phyloP scores from a whole-genome alignment of 2,113 vertebrate genomes.

The Melanerpes aurifrons region DNA sequence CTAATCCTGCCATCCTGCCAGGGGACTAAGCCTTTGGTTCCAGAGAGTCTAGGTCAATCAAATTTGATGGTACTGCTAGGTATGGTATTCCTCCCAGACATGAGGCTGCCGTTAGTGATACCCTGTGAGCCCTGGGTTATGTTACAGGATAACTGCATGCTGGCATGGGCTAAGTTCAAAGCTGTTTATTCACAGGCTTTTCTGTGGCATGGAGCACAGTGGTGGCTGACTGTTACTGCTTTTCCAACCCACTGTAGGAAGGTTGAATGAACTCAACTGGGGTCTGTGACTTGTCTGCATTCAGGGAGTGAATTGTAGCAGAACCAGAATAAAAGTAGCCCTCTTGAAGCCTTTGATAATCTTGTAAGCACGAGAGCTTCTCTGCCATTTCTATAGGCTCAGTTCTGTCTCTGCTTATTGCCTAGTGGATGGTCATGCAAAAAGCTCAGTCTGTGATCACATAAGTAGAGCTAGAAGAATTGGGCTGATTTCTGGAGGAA shows the following conservation, averaged over 20 bases:
- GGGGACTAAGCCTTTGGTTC: constrained; percentile 39
- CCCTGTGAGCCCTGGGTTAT: not conserved
- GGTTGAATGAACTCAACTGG: not conserved
- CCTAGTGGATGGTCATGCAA: not conserved
- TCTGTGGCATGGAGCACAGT: accelerated
- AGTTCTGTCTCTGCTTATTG: not conserved
- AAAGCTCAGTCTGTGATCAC: not conserved
- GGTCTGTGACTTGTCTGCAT: not conserved
- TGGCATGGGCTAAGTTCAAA: not conserved
- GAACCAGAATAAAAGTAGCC: not conserved
- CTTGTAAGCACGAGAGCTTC: not conserved
- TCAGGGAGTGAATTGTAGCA: not conserved
- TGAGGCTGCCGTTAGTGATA: accelerated
- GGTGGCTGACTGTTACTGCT: not conserved
- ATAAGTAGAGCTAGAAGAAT: not conserved
- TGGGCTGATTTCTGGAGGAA: not conserved
- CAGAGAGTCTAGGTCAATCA: constrained; percentile 46
- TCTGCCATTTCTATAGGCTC: accelerated
- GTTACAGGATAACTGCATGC: not conserved
- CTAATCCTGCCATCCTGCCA: constrained; percentile 9
- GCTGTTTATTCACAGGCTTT: not conserved
- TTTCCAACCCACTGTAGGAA: not conserved
- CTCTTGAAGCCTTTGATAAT: not conserved
- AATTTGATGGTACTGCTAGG: not conserved
- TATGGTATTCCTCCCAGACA: not conserved